Evolutionary conservation across 92 coral and sea anemone species (phyloP), one percentile per base, ranked within the genome.

Genomic region (Blastomussa wellsi): DNA sequence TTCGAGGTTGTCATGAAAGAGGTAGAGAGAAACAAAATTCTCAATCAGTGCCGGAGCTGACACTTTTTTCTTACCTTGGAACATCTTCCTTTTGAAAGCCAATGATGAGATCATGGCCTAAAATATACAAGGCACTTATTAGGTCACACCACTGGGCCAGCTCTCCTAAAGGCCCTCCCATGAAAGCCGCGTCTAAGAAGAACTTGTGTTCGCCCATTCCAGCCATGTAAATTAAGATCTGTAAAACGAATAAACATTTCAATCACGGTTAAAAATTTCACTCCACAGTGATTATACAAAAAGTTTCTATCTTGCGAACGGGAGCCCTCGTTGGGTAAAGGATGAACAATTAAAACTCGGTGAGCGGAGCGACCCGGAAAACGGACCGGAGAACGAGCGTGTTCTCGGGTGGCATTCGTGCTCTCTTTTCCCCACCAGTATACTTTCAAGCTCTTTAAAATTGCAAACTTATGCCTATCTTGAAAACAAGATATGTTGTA

Each of bases 131-230:
- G 22, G 98, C 91, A 49, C 90, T 84, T 12, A 94, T 90, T 49
- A 94, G 82, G 79, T 94, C 98, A 79, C 89, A 89, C 98, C 98
- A 94, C 64, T 94, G 98, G 2, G 91, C 83, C 81, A 94, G 78
- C 80, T 94, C 98, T 2, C 98, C 98, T 37, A 92, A 82, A n/a
- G 98, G 95, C 15, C 95, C 98, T 69, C 98, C 98, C 72, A 79
- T 81, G 37, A 90, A 89, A 7, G 98, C 93, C 19, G 20, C 31
- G 41, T 66, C 66, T 36, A 89, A 76, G 28, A 94, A 49, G 44
- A 52, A 70, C 36, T 87, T 86, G 62, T 80, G 76, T 31, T 35
- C 62, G 3, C 85, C 92, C 39, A 90, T 49, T 20, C 82, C 89
- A 10, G 92, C 90, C 71, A 92, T 29, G 81, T 69, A 94, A 29